Base-by-base conservation (phyloP, 1,140 invertebrate genomes). In the Carposina sasakii region DNA sequence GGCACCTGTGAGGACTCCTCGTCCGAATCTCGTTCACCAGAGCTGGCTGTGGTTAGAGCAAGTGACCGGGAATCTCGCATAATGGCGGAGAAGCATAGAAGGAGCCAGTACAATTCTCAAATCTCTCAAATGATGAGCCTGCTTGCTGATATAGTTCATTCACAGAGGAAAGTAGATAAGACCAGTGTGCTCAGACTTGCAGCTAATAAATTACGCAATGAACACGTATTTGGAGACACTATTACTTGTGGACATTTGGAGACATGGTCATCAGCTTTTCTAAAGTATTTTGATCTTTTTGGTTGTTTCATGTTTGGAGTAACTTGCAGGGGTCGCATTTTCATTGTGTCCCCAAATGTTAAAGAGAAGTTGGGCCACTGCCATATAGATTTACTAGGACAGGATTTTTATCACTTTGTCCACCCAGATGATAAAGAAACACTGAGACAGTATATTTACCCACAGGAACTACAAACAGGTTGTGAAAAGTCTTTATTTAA, bases 81-180 rank as follows among this genome's bases (percentile, higher is more conserved):
- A 70, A 87, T 90, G 65, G 94, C 94, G 5, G 96, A 98, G 67
- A 97, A 98, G 74, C 90, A 94, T 69, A 88, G 96, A 4, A 86
- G 96, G 19, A 96, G 97, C 73, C 95, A 95, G 71, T 89, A 97
- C 51, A 98, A 97, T 81, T 89, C 89, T 6, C 94, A 92, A 71
- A 97, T 98, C 56, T 88, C 88, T 20, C 91, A 94, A 72, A 88
- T 98, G 68, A 92, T 93, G 21, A 85, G 88, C 17, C 86, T 97
- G 58, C 90, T 98, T 23, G 94, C 95, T 3, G 91, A 94, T 72
- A 92, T 95, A 31, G 89, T 93, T 21, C 91, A 90, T 71, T 94
- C 94, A 54, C 88, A 92, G 9, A 92, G 94, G 60, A 91, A 91
- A 63, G 87, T 96, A 63, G 96, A 98, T 83, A 98, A 98, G 79